A percentile compares a stretch with the other conserved stretches of the same genome.
These are phyloP conservation scores for Gibbula magus DNA, from an alignment of 2,888 invertebrate genomes.

Conservation along the genomic window DNA sequence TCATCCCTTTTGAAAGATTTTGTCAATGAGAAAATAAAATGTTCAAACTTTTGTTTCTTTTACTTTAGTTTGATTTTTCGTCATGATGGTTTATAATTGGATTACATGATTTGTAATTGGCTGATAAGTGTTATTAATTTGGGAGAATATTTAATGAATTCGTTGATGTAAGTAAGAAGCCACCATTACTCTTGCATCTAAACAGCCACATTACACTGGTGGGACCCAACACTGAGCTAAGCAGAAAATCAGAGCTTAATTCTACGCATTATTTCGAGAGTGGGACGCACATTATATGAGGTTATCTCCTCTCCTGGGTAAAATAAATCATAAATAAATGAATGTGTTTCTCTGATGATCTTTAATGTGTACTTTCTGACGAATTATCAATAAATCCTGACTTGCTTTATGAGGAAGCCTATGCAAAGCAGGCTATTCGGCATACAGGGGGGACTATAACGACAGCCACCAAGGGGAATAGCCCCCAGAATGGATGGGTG, in stretches of 20 bases:
- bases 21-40: no score
- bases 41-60: no score
- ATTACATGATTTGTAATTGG: no score
- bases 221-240: no score
- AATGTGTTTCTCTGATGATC: constrained; percentile 1
- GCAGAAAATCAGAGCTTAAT: neutral
- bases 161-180: no score
- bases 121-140: no score
- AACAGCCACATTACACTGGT: no score
- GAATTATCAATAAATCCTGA: constrained; percentile 4
- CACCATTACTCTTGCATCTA: no score
- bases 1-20: no score
- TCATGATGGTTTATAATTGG: no score
- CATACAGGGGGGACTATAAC: neutral
- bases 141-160: no score
- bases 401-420: neutral
- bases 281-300: neutral
- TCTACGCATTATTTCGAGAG: neutral
- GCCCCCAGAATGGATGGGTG: neutral
- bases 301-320: neutral
- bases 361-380: constrained; percentile 7
- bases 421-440: neutral
- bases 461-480: neutral
- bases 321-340: constrained; percentile 1
- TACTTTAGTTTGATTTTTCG: no score